Percentiles rank a stretch among this genome's conserved stretches.
Evolutionary conservation across 2,113 vertebrate species (phyloP).

Genomic region (Mirounga angustirostris): DNA sequence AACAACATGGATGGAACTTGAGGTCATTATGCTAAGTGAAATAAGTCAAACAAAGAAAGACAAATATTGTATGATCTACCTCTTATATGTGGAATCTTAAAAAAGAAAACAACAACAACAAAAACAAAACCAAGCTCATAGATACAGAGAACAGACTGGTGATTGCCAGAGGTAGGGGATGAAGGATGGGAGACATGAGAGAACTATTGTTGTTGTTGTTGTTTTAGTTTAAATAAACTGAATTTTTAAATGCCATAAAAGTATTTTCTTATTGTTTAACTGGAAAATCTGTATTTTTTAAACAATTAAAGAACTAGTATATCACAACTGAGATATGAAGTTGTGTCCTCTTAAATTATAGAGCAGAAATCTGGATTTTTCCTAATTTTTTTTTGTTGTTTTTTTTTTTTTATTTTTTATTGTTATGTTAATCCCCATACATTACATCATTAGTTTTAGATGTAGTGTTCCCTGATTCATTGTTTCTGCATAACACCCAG

Average conservation of each 20-base stretch:
- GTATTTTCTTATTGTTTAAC: neutral
- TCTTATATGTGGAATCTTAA: neutral
- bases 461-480: no score
- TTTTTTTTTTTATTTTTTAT: no score
- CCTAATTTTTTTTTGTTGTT: no score
- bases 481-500: no score
- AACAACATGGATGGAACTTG: neutral
- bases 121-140: neutral
- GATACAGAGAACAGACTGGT: neutral
- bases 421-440: no score
- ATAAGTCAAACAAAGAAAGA: neutral
- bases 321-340: neutral
- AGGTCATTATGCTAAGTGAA: neutral
- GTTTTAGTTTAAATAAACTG: neutral
- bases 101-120: neutral
- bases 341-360: slow-evolving; percentile 12
- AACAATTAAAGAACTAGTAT: neutral
- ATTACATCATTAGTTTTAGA: no score
- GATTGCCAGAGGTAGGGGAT: neutral
- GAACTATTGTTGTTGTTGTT: neutral
- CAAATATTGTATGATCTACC: neutral
- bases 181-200: neutral
- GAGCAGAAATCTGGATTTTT: neutral
- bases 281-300: neutral
- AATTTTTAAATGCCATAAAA: slow-evolving; percentile 4